A percentile compares a stretch with the other conserved stretches of the same genome.
These are phyloP conservation scores for Clivina fossor DNA, from an alignment of 2,888 invertebrate species.

Conservation along the genomic window DNA sequence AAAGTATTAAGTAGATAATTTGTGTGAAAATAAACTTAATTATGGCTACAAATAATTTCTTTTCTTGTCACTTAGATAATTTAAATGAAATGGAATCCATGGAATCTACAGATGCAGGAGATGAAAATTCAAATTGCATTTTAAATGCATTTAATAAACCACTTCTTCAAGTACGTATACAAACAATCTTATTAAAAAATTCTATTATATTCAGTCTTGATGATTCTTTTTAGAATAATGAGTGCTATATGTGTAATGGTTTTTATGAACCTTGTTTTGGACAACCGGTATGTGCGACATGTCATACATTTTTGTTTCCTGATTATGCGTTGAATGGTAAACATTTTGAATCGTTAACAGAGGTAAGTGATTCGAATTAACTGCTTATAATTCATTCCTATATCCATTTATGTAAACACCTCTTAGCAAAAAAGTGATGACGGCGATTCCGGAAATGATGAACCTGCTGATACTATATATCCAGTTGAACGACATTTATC, in stretches of 20 bases:
- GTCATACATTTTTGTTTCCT: conserved; percentile 90
- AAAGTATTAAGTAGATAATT: too few relatives aligned
- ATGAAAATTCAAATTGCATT: too few relatives aligned
- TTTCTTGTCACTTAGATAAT: too few relatives aligned
- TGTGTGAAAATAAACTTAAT: too few relatives aligned
- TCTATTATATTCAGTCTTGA: too few relatives aligned
- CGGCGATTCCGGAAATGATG: conserved; percentile 89
- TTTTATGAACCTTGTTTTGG: conserved; percentile 91
- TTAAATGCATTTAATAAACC: too few relatives aligned
- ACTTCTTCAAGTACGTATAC: too few relatives aligned
- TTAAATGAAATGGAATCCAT: too few relatives aligned
- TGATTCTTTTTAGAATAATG: conserved; percentile 64
- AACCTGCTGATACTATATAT: conserved; percentile 81
- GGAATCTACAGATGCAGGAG: too few relatives aligned
- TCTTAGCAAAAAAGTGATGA: conserved; percentile 78
- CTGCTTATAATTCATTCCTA: not conserved
- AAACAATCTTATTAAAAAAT: too few relatives aligned
- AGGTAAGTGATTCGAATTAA: too few relatives aligned
- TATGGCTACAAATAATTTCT: too few relatives aligned
- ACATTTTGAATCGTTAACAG: conserved; percentile 47
- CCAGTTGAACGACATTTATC: conserved; percentile 10
- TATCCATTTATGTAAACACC: conserved; percentile 13
- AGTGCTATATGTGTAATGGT: conserved; percentile 85
- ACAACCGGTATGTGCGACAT: conserved; percentile 88
- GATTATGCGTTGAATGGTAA: conserved; percentile 55